phyloP scores from a whole-genome alignment of 2,797 vertebrate species.

The Gastrophryne carolinensis region DNA sequence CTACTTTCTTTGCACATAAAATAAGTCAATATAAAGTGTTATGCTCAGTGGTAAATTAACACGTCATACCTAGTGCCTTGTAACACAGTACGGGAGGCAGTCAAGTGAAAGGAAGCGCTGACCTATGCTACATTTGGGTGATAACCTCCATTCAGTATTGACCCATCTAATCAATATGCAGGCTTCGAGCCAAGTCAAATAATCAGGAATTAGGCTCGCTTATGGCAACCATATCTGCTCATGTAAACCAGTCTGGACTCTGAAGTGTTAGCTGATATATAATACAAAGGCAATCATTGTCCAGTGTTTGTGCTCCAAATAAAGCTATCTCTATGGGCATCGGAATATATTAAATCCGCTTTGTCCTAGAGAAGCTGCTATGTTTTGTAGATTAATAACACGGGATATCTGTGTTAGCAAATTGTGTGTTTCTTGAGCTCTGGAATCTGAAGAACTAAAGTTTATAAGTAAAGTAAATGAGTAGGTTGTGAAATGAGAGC shows the following conservation, averaged over 20 bases:
- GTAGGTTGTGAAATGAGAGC: slow-evolving; percentile 19
- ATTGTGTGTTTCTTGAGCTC: slow-evolving; percentile 1
- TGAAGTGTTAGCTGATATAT: background rate
- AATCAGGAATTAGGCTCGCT: background rate
- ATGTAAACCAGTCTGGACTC: background rate
- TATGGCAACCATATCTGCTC: background rate
- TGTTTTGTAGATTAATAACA: background rate
- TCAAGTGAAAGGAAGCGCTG: too few relatives aligned
- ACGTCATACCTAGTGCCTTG: too few relatives aligned
- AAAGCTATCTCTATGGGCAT: background rate
- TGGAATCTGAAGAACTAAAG: slow-evolving; percentile 15
- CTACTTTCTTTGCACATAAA: too few relatives aligned
- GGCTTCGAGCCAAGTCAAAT: background rate
- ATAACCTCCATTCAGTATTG: background rate
- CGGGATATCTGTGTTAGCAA: slow-evolving; percentile 14
- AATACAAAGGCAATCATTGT: background rate
- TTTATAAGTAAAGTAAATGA: slow-evolving; percentile 24
- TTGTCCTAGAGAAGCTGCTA: background rate
- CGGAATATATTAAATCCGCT: background rate
- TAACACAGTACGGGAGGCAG: too few relatives aligned
- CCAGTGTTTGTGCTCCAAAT: background rate
- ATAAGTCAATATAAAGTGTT: too few relatives aligned
- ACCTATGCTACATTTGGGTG: background rate
- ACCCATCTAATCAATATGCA: background rate
- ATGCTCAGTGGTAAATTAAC: too few relatives aligned